Base-by-base conservation (phyloP, 1,140 invertebrate genomes). In the Cyclargus thomasi region DNA sequence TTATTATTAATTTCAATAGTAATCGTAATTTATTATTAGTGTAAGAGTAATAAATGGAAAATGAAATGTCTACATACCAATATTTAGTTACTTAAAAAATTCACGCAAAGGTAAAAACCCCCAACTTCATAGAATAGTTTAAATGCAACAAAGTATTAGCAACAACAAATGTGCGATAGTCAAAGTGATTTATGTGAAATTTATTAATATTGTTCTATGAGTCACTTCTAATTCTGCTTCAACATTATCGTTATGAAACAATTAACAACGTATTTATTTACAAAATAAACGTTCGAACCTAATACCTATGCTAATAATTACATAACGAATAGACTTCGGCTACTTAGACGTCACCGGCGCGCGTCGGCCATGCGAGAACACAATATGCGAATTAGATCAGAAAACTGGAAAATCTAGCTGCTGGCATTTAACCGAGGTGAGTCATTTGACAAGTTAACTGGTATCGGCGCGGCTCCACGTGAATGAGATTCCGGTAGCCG, bases 401-500 rank as follows among this genome's bases (percentile, higher is more conserved):
- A 85, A 82, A 89, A 88, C 86, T 85, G 83, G 86, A 84, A 88
- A 85, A 88, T 81, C 83, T 79, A 85, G 87, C 82, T 88, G 84
- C 82, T 86, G 85, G 84, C 82, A 86, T 83, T 85, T 82, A 87
- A 86, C 81, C 85, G 81, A 81, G 77, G 79, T 88, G 86, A 90
- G 85, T 90, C 87, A 88, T 86, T 84, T 86, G 86, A 87, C 85
- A 85, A 84, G 86, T 87, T 86, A 86, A 85, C 85, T 85, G 82
- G 83, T 79, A 79, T 77, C 74, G 79, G 77, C 72, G 75, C 75
- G 77, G 79, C 83, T 85, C 76, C 85, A 88, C 87, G 83, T 88
- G 81, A 90, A 90, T 90, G 88, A 88, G 85, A 88, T 86, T 88
- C 85, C 88, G 86, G 86, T 90, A 90, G 87, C 83, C 85, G 86